Evolutionary conservation across 2,113 vertebrate genomes (phyloP).

Genomic region (Python bivittatus): DNA sequence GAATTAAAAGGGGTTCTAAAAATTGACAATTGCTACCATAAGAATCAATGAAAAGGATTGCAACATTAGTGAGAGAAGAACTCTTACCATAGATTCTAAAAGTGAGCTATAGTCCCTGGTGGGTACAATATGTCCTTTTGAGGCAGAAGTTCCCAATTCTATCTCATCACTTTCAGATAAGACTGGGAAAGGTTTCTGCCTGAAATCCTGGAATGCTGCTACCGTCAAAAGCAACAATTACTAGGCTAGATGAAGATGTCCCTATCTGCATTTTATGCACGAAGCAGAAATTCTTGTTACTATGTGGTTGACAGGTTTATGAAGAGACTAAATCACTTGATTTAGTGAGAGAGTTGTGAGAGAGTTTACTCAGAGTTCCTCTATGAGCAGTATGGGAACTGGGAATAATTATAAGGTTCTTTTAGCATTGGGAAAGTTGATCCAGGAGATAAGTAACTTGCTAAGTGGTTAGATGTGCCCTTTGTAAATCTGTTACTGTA

Average conservation of each 20-base stretch:
- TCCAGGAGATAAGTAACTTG: no score
- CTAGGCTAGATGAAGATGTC: not conserved
- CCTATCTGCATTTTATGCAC: not conserved
- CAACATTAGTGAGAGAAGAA: not conserved
- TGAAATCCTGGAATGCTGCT: no score
- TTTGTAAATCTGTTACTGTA: not conserved
- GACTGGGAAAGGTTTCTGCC: no score
- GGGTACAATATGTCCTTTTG: not conserved
- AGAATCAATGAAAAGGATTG: not conserved
- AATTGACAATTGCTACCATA: not conserved
- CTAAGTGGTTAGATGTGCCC: no score
- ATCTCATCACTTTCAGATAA: not conserved
- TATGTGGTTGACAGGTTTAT: not conserved
- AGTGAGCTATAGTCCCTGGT: not conserved
- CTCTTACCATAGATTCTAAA: not conserved
- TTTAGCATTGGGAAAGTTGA: no score
- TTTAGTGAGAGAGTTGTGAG: no score
- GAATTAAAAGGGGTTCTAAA: not conserved
- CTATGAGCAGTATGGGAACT: no score
- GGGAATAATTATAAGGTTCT: no score
- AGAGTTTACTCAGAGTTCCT: no score
- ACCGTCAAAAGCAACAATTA: not conserved
- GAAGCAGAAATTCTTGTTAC: not conserved
- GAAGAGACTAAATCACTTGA: no score
- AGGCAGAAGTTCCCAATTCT: not conserved